Evolutionary conservation across 1,140 invertebrate genomes (phyloP).

Genomic region (Leptopilina clavipes): DNA sequence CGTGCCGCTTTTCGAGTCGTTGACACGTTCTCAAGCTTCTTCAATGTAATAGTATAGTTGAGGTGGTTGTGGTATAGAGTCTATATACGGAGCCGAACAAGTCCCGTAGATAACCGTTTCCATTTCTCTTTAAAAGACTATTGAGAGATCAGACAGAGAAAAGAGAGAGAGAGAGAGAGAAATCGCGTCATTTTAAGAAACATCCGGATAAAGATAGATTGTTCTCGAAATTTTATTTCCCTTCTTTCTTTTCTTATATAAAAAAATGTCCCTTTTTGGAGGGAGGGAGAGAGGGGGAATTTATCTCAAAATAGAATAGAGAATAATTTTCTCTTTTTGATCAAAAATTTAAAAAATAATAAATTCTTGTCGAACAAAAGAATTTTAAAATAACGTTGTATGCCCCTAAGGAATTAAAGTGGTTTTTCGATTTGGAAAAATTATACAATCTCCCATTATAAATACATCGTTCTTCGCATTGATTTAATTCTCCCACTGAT

Average conservation of each 20-base stretch:
- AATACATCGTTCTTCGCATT: neutral
- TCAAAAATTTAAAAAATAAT: too few species aligned
- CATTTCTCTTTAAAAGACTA: constrained; percentile 24
- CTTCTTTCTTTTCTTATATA: too few species aligned
- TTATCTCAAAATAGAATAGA: too few species aligned
- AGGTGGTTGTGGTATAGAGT: too few species aligned
- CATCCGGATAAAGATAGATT: neutral
- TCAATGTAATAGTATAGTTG: neutral
- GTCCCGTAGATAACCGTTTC: constrained; percentile 24
- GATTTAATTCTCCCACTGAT: constrained; percentile 1
- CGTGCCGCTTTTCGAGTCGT: constrained; percentile 24
- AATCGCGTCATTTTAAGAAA: neutral
- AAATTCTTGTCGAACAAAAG: too few species aligned
- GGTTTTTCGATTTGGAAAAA: neutral
- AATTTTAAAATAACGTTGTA: too few species aligned
- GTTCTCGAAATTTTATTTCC: neutral
- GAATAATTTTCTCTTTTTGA: too few species aligned
- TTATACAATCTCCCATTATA: too few species aligned
- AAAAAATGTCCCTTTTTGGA: too few species aligned
- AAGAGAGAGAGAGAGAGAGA: neutral
- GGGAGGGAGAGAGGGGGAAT: too few species aligned
- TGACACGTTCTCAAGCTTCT: constrained; percentile 28
- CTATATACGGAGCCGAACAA: neutral
- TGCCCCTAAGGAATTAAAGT: too few species aligned
- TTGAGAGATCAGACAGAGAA: neutral